These are phyloP conservation scores for Larimichthys crocea DNA, from an alignment of 2,113 vertebrate species.

Conservation along the genomic window DNA sequence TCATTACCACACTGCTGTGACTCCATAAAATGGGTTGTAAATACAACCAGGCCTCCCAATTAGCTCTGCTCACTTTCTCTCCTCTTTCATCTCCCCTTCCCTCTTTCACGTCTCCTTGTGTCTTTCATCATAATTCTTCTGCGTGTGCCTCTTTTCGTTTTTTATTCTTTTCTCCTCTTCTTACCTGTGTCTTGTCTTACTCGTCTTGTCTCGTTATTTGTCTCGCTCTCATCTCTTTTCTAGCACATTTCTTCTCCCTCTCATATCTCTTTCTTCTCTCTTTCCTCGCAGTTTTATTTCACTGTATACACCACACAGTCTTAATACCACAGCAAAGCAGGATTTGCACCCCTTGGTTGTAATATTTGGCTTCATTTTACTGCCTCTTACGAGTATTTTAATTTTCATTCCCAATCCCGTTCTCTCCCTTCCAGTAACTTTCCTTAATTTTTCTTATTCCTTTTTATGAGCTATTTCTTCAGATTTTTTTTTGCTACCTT, in stretches of 20 bases:
- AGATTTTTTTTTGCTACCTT: background rate
- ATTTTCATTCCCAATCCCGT: background rate
- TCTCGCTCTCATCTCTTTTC: background rate
- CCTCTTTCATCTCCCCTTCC: constrained; percentile 55
- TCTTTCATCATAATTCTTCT: constrained; percentile 6
- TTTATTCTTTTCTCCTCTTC: background rate
- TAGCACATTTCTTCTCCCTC: background rate
- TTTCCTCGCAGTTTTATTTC: constrained; percentile 14
- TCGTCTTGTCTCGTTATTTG: background rate
- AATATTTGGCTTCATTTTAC: constrained; percentile 13
- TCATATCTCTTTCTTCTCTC: background rate
- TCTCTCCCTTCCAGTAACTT: background rate
- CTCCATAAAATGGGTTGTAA: constrained; percentile 79
- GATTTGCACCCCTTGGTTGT: constrained; percentile 18
- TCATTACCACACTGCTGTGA: constrained; percentile 74
- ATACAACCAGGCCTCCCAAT: constrained; percentile 69
- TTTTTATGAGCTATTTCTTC: background rate
- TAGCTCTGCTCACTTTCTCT: constrained; percentile 75
- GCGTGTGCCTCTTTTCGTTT: background rate
- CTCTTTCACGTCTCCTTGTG: constrained; percentile 6
- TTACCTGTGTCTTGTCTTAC: background rate
- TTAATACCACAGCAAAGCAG: constrained; percentile 28
- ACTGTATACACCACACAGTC: constrained; percentile 11
- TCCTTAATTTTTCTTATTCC: background rate
- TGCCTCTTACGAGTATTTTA: constrained; percentile 16